A percentile compares a stretch with the other conserved stretches of the same genome.
These are phyloP conservation scores for Stratiomys singularior DNA, from an alignment of 2,888 invertebrate species.

Conservation along the genomic window DNA sequence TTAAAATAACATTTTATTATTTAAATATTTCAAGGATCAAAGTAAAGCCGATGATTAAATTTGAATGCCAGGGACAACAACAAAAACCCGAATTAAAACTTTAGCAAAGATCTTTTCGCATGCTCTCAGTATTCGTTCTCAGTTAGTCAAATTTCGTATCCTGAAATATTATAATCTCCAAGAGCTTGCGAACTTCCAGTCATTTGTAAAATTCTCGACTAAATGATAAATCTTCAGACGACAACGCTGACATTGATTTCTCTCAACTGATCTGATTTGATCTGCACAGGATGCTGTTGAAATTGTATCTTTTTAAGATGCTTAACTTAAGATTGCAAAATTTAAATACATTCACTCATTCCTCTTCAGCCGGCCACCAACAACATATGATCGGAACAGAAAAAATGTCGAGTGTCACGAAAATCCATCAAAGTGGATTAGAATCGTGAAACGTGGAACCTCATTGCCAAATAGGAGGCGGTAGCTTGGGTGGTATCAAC, in stretches of 20 bases:
- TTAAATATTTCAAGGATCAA: no score
- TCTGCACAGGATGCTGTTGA: conserved; percentile 5
- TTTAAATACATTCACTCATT: background rate
- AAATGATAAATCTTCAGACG: conserved; percentile 13
- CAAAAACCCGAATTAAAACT: no score
- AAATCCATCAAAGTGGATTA: conserved; percentile 40
- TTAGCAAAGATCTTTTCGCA: no score
- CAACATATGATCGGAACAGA: background rate
- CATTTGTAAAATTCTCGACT: background rate
- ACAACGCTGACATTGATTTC: conserved; percentile 31
- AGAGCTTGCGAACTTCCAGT: no score
- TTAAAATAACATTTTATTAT: no score
- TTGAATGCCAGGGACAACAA: no score
- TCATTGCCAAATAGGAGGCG: background rate
- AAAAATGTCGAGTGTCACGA: conserved; percentile 7
- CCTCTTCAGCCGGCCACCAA: background rate
- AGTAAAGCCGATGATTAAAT: no score
- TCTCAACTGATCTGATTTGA: background rate
- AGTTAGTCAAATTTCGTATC: no score
- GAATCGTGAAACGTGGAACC: background rate
- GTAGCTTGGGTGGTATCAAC: conserved; percentile 34
- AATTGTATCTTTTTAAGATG: conserved; percentile 39
- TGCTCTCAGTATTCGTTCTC: no score
- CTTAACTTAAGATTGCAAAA: background rate
- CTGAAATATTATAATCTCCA: no score